Conservation (phyloP, 2,113 vertebrate species). For the Chroicocephalus ridibundus region DNA sequence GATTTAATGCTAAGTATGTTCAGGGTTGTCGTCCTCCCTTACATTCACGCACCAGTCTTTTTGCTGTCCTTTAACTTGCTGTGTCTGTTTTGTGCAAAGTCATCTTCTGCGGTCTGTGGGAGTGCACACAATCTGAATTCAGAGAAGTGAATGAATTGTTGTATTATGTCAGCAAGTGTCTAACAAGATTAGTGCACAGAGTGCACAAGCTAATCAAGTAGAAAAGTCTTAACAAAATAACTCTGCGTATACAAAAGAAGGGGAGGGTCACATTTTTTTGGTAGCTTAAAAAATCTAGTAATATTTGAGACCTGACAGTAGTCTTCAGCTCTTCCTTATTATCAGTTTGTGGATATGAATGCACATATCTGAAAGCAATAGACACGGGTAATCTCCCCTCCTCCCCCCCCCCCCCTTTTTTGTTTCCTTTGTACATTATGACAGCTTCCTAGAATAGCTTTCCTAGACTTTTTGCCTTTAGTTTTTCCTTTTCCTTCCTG, state of each 20-base stretch:
- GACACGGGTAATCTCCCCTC: neutral
- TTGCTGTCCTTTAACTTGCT: neutral
- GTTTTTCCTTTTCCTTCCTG: neutral
- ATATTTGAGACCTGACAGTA: neutral
- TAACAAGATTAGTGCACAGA: neutral
- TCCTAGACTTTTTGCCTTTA: neutral
- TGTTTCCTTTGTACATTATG: neutral
- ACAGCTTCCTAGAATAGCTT: neutral
- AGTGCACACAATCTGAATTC: neutral
- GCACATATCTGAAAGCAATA: neutral
- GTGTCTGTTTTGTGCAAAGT: neutral
- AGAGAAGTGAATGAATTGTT: neutral
- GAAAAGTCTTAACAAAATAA: neutral
- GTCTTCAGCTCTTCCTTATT: neutral
- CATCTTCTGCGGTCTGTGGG: neutral
- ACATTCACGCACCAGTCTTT: neutral
- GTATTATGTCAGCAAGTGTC: neutral
- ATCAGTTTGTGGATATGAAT: neutral
- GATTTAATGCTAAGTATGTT: neutral
- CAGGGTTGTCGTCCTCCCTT: neutral
- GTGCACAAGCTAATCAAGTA: neutral
- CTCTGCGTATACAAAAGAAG: neutral
- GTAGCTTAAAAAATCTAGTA: neutral
- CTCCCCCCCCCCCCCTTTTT: neutral
- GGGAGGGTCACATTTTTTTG: neutral